A percentile compares a stretch with the other conserved stretches of the same genome.
These are phyloP conservation scores for Montipora sp. DNA, from an alignment of 64 coral and sea anemone species.

Conservation along the genomic window DNA sequence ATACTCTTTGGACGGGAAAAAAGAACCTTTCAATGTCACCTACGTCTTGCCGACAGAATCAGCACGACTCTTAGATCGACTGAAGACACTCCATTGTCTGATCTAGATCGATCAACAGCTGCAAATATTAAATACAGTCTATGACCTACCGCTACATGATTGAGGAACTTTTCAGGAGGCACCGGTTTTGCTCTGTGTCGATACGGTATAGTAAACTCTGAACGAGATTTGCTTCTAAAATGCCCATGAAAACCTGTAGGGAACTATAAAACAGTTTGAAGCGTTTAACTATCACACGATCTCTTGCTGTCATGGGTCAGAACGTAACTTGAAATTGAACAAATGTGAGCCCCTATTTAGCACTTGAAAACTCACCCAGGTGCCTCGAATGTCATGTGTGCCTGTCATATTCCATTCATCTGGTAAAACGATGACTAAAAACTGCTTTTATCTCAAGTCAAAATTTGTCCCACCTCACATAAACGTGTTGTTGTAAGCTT, in stretches of 20 bases:
- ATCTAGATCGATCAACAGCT: not conserved
- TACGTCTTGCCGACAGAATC: too few relatives aligned
- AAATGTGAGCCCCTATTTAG: not conserved
- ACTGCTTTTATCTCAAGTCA: not conserved
- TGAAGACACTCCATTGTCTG: too few relatives aligned
- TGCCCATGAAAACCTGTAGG: conserved; percentile 72
- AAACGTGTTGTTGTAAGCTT: not conserved
- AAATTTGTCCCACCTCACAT: not conserved
- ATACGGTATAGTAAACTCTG: conserved; percentile 63
- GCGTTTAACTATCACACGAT: not conserved
- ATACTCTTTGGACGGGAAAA: not conserved
- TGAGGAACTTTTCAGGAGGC: conserved; percentile 65
- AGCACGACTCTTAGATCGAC: too few relatives aligned
- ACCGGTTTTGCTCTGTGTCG: conserved; percentile 65
- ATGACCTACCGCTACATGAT: conserved; percentile 47
- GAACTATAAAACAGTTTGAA: conserved; percentile 25
- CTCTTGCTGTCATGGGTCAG: too few relatives aligned
- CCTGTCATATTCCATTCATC: conserved; percentile 24
- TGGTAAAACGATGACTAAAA: not conserved
- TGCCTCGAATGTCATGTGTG: conserved; percentile 39
- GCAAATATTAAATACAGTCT: not conserved
- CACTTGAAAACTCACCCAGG: conserved; percentile 35
- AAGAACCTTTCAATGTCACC: too few relatives aligned
- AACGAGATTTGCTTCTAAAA: conserved; percentile 74
- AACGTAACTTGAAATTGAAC: too few relatives aligned